Base-by-base conservation (phyloP, 2,888 invertebrate species). In the Ophion obscuratus region DNA sequence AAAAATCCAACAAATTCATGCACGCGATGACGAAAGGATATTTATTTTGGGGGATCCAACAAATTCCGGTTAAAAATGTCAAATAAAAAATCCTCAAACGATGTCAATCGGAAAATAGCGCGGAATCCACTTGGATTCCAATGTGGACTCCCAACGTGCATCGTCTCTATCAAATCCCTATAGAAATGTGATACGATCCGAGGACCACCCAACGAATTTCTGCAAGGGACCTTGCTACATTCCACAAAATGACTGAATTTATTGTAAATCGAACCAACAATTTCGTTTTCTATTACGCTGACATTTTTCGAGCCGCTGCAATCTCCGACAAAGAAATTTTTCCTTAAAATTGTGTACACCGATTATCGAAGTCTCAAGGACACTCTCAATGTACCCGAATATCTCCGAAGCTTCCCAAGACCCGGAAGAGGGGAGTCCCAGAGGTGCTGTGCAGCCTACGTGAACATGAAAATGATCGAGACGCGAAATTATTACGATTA, bases 401-500 rank as follows among this genome's bases (percentile, higher is more conserved):
- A 61, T 24, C 24, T 61, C 2, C 20, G 10, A 17, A 61, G 9
- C 61, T 61, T 61, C 7, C 24, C 11, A 24, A 61, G 10, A 61
- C 10, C 11, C 61, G 66, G 61, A 61, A 9, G 61, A 61, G 2
- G 10, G 9, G 2, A 20, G 24, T 53, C 17, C 5, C 14, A 61
- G 61, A 61, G 7, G 17, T 4, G 20, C 61, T 61, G 11, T 61
- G 2, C 7, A 24, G 11, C 6, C 61, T 20, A 61, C 61, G 4
- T 10, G 61, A 61, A 61, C 24, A 24, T 24, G 10, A 24, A 24
- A 61, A 61, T 20, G 4, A 61, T 62, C 78, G 17, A 62, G 44
- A 74, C 14, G 53, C 77, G 81, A 77, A 53, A 75, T 57, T 36
- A 17, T 73, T 40, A 24, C 61, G 74, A 76, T 80, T 83, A 80